Base-by-base conservation (phyloP, 2,113 vertebrate species). In the Monarcha castaneiventris region DNA sequence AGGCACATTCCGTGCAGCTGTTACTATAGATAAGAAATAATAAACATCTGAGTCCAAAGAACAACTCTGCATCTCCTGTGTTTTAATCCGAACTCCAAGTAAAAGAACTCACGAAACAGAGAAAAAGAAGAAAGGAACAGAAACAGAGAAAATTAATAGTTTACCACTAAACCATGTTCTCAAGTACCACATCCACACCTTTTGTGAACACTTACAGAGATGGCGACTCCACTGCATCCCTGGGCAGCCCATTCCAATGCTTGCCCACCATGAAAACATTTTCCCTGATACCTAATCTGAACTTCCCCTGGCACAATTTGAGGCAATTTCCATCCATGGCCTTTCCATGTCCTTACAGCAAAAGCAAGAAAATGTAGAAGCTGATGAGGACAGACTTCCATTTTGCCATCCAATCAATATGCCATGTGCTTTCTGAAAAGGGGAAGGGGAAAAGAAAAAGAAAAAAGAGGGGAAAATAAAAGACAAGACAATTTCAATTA, bases 381-480 rank as follows among this genome's bases (percentile, higher is more conserved):
- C 16, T 2, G 1, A 44, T 61, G 18, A 84, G 49, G n/a, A 74
- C 14, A 43, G 22, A 66, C 33, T 87, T 44, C 25, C 14, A 29
- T 66, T 74, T 20, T 74, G 16, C 52, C 19, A 49, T 13, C 19
- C 22, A 32, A 35, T 67, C 37, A 84, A 18, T 55, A 83, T 54
- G 16, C 8, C 56, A 44, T 5, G 13, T 27, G 25, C 29, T 58
- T 77, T 58, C 51, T 48, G 5, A 74, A 62, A 68, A 32, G 3
- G 2, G 7, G 5, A 23, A 66, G 13, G 1, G 18, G 32, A 32
- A 37, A 44, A 35, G 3, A 12, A 55, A 48, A 41, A 12, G 35
- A 56, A 15, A 7, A 59, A 22, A 52, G 10, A 2, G 1, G 8
- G 7, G 1, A 2, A 1, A 20, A 32, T 25, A 56, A 22, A 20